Conservation (phyloP, 2,797 vertebrate species). For the Synaphobranchus kaupii region DNA sequence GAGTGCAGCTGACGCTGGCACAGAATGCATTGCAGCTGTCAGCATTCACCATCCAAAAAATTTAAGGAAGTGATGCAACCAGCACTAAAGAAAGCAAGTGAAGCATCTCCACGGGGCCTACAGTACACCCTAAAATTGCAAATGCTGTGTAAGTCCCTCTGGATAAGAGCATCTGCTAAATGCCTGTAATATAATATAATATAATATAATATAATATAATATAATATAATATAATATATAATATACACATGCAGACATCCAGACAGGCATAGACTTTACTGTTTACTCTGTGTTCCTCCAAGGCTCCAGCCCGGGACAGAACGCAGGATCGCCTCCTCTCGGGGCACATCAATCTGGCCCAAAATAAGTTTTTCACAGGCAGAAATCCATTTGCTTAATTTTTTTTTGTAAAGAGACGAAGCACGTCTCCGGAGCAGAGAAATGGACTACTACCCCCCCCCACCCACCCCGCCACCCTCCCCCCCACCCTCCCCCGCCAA, state of each 20-base stretch:
- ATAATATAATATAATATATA: too few relatives aligned
- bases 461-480: too few relatives aligned
- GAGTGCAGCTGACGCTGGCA: background rate
- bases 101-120: background rate
- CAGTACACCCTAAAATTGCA: too few relatives aligned
- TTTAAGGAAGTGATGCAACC: background rate
- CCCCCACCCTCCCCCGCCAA: too few relatives aligned
- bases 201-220: too few relatives aligned
- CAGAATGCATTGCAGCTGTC: background rate
- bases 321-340: background rate
- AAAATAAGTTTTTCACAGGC: background rate
- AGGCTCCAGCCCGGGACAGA: background rate
- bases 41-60: background rate
- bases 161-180: too few relatives aligned
- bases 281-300: background rate
- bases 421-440: background rate
- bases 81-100: background rate
- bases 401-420: background rate
- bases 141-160: too few relatives aligned
- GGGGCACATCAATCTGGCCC: too few relatives aligned
- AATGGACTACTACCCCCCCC: background rate
- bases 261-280: background rate
- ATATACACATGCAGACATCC: background rate
- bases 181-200: too few relatives aligned
- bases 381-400: background rate